These are phyloP conservation scores for Cancer borealis DNA, from an alignment of 2,888 invertebrate species.

Conservation along the genomic window DNA sequence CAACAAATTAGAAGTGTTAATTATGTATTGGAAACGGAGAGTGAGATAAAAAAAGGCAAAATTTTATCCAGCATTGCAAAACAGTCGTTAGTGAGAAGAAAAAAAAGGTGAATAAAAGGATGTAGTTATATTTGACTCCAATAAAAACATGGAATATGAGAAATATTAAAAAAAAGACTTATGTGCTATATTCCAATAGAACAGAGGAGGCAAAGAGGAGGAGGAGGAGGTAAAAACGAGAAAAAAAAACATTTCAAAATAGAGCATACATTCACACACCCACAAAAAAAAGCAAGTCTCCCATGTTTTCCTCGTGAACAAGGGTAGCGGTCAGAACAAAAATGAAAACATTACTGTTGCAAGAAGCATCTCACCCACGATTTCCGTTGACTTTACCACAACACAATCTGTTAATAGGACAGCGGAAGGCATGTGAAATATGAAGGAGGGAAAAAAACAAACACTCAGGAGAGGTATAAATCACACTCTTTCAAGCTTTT, in stretches of 20 bases:
- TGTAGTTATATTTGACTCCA: not conserved
- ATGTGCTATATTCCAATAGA: not conserved
- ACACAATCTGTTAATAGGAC: not conserved
- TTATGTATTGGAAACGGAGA: not conserved
- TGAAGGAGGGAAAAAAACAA: not conserved
- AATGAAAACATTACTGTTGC: not conserved
- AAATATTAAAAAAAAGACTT: not conserved
- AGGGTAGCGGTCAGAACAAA: not conserved
- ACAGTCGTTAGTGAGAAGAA: not conserved
- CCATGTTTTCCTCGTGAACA: not conserved
- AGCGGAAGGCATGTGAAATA: not conserved
- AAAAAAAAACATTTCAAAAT: not conserved
- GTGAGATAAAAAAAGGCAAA: not conserved
- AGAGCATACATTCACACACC: not conserved
- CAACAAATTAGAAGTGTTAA: not conserved
- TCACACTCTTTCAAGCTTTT: not conserved
- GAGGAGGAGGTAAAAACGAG: not conserved
- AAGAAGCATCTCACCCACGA: not conserved
- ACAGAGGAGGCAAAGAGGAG: not conserved
- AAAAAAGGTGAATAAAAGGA: not conserved
- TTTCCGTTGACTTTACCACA: not conserved
- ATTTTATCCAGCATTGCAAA: not conserved
- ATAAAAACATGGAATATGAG: not conserved
- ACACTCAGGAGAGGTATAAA: not conserved
- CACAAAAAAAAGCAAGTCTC: not conserved